Evolutionary conservation across 2,797 vertebrate species (phyloP).

Genomic region (Danio albolineatus): DNA sequence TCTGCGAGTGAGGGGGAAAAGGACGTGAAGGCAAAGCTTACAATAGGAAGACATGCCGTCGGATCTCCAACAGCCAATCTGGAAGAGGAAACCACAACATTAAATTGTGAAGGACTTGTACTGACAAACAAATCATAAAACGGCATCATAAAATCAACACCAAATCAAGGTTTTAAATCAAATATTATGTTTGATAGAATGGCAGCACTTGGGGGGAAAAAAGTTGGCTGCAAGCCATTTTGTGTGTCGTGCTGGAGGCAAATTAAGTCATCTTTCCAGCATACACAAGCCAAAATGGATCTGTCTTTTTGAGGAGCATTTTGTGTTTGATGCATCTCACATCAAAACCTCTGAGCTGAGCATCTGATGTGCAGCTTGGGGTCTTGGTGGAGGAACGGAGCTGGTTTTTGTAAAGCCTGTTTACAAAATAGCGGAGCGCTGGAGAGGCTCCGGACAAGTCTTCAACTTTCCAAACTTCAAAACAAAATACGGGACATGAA

Average conservation of each 20-base stretch:
- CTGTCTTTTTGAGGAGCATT: constrained; percentile 28
- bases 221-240: constrained; percentile 40
- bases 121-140: not conserved
- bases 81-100: constrained; percentile 20
- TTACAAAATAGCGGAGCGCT: constrained; percentile 57
- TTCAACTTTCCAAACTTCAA: constrained; percentile 45
- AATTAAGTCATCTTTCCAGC: constrained; percentile 49
- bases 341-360: constrained; percentile 58
- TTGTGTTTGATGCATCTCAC: constrained; percentile 48
- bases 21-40: constrained; percentile 89
- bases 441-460: constrained; percentile 35
- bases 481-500: constrained; percentile 57
- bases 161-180: constrained; percentile 7
- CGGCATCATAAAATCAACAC: not conserved
- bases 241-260: constrained; percentile 39
- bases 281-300: constrained; percentile 45
- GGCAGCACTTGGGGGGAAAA: not conserved
- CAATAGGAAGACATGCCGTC: constrained; percentile 86
- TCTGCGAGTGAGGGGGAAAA: constrained; percentile 88
- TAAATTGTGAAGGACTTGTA: not conserved
- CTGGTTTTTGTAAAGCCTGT: constrained; percentile 66
- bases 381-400: constrained; percentile 42
- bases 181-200: constrained; percentile 13
- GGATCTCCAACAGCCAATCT: constrained; percentile 91
- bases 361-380: constrained; percentile 57